A percentile compares a stretch with the other conserved stretches of the same genome.
phyloP scores from a whole-genome alignment of 2,888 invertebrate species.

The Drosophila bunnanda region DNA sequence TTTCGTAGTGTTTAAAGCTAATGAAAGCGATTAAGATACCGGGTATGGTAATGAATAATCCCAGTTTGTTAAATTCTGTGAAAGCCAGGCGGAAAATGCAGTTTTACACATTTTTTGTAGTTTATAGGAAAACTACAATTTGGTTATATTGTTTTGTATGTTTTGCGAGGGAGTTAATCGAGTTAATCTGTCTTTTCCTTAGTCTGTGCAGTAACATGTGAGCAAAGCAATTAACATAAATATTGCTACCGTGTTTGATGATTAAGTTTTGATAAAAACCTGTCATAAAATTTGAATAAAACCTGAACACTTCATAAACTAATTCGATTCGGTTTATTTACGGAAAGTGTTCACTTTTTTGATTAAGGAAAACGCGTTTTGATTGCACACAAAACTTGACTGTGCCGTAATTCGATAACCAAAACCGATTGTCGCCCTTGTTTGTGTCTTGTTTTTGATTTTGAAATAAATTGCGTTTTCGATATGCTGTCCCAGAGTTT shows the following conservation, averaged over 20 bases:
- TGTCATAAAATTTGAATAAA: conserved; percentile 2
- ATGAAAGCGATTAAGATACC: background rate
- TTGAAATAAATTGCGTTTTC: conserved; percentile 15
- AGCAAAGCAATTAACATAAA: conserved; percentile 7
- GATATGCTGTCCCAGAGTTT: conserved; percentile 9
- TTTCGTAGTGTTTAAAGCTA: background rate
- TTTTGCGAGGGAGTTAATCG: background rate
- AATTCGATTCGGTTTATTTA: background rate
- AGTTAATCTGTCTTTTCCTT: conserved; percentile 4
- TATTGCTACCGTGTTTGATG: conserved; percentile 13
- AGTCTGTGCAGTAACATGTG: background rate
- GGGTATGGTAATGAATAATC: background rate
- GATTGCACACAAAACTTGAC: background rate
- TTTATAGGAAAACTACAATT: background rate
- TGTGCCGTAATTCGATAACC: conserved; percentile 2
- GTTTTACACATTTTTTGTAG: background rate
- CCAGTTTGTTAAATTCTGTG: background rate
- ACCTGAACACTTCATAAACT: conserved; percentile 7
- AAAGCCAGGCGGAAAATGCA: background rate
- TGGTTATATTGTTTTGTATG: background rate
- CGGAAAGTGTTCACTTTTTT: background rate
- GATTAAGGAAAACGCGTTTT: conserved; percentile 1
- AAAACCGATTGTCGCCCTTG: conserved; percentile 4
- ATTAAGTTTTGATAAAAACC: conserved; percentile 9
- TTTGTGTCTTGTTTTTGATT: background rate